Base-by-base conservation (phyloP, 2,113 vertebrate genomes). In the Megaceryle maxima region DNA sequence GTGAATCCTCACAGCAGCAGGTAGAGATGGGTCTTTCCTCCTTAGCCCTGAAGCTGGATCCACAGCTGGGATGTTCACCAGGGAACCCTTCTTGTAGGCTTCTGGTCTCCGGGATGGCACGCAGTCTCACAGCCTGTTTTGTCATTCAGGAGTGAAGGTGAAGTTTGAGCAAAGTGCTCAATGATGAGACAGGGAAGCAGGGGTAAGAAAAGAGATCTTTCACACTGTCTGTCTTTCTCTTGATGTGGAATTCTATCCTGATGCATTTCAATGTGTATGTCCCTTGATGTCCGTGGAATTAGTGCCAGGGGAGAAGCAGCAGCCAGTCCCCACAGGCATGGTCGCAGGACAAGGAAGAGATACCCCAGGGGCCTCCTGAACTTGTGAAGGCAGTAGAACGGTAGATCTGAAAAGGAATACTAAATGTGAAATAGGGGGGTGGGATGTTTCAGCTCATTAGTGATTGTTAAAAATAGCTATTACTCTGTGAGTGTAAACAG, bases 401-500 rank as follows among this genome's bases (percentile, higher is more conserved):
- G 56, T 70, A 74, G 76, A 60, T 64, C 68, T 92, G 76, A 92
- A 93, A 72, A 84, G 69, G 33, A 92, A 91, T 81, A 68, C 15
- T 88, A 87, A 88, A 92, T 85, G 33, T 78, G 73, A 88, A 92
- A 60, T 50, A 29, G n/a, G 19, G 21, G 25, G 18, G 37, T 91
- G 62, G 44, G 53, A 76, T 83, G 62, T 88, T 92, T 94, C 74
- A 87, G 35, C 35, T 96, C 39, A 91, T 89, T 94, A 84, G 33
- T 22, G 33, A 50, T 68, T 84, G 57, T 96, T 95, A 89, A 87
- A 96, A 94, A 92, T 94, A 94, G 78, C 57, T 19, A 44, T 72
- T 89, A 56, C 48, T 72, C 43, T 60, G n/a, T 11, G 6, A 84
- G 21, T 37, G 7, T 80, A 87, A 83, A 87, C 80, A 68, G 41